phyloP scores from a whole-genome alignment of 2,888 invertebrate species.

The Dugesia japonica region DNA sequence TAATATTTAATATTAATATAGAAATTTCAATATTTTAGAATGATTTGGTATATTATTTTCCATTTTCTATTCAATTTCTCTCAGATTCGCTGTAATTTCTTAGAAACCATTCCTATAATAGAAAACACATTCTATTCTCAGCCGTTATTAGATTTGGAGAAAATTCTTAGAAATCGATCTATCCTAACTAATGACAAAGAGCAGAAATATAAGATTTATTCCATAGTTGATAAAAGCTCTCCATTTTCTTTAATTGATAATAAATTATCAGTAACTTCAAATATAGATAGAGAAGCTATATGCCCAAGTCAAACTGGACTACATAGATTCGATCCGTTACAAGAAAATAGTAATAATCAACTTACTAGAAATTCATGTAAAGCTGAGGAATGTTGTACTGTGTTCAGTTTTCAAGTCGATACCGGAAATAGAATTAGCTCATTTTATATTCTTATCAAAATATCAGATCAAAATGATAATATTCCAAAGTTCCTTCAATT shows the following conservation, averaged over 20 bases:
- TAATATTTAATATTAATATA: too few species aligned
- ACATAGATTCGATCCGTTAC: not conserved
- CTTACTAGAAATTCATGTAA: not conserved
- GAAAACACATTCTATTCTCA: not conserved
- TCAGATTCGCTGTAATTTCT: not conserved
- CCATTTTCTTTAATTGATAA: conserved; percentile 6
- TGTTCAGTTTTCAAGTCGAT: not conserved
- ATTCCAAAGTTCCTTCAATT: not conserved
- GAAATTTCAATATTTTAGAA: too few species aligned
- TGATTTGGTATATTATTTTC: not conserved
- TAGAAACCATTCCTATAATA: not conserved
- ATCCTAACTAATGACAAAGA: not conserved
- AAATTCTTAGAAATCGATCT: not conserved
- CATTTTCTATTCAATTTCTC: not conserved
- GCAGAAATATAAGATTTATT: not conserved
- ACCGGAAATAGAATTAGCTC: not conserved
- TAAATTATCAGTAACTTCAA: not conserved
- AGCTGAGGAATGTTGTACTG: not conserved
- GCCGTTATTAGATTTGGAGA: not conserved
- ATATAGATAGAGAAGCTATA: not conserved
- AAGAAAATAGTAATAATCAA: not conserved
- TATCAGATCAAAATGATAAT: not conserved
- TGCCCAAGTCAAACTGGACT: not conserved
- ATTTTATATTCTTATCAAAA: not conserved
- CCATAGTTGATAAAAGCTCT: not conserved